phyloP scores from a whole-genome alignment of 35 echinoderm and acorn worm species.

The Stichopus chloronotus region DNA sequence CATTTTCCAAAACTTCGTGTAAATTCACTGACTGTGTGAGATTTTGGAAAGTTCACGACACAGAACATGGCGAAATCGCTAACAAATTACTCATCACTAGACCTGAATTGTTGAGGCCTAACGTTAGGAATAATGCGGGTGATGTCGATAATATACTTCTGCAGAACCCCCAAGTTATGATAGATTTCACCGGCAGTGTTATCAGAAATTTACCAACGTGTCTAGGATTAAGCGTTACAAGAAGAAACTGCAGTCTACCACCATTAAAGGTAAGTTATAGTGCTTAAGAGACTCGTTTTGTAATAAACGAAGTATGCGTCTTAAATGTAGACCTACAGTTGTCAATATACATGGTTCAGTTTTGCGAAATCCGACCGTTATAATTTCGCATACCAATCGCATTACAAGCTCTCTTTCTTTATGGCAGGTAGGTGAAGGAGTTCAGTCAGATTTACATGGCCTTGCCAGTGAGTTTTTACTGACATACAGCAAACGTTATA shows the following conservation, averaged over 20 bases:
- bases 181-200: conserved; percentile 29
- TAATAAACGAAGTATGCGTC: too few species aligned
- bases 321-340: not conserved
- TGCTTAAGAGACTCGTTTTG: not conserved
- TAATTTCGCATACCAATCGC: too few species aligned
- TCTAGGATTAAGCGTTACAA: not conserved
- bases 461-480: too few species aligned
- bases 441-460: too few species aligned
- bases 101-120: not conserved
- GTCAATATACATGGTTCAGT: too few species aligned
- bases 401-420: too few species aligned
- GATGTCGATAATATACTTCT: conserved; percentile 2
- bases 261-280: not conserved
- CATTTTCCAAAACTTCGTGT: conserved; percentile 16
- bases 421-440: too few species aligned
- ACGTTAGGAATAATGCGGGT: not conserved
- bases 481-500: too few species aligned
- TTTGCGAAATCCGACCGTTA: too few species aligned
- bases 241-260: conserved; percentile 25
- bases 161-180: not conserved
- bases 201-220: conserved; percentile 20
- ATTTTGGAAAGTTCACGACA: conserved; percentile 23
- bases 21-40: conserved; percentile 21
- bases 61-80: conserved; percentile 26
- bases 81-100: conserved; percentile 23